Evolutionary conservation across 2,113 vertebrate species (phyloP), one percentile per base, ranked within the genome.

Genomic region (Nerophis ophidion): DNA sequence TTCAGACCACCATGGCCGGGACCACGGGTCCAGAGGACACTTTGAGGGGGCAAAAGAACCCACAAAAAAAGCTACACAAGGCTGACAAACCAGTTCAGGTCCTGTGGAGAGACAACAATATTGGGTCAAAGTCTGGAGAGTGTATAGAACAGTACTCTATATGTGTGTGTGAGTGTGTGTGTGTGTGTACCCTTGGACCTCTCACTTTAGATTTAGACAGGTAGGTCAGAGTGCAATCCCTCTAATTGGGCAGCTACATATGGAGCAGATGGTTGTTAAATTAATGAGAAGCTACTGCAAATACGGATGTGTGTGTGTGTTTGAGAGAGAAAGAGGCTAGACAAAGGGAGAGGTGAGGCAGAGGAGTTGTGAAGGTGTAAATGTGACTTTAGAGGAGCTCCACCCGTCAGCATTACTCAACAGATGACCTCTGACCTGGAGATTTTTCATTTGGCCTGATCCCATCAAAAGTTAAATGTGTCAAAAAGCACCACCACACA

Each of bases 191-290:
- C 13, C 58, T 68, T 72, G 16, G 58, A 48, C 19, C 19, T 60
- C 69, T 72, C 61, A 76, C 75, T 73, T 79, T 54, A 70, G 73
- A 85, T 82, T 47, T 79, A 65, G 79, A 85, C 79, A 87, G 80
- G 73, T 81, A 63, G 74, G 84, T 81, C 83, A 87, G 76, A 87
- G 84, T 66, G 75, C 69, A 65, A 56, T 48, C 57, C 63, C 72
- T 75, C 74, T 89, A 84, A 90, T 87, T 86, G 84, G 82, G 62
- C 76, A 61, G 59, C 63, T 80, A 65, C 77, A 79, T 76, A 72
- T 82, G 70, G 73, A 81, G 63, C 82, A 85, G 82, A 85, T 86
- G 86, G 84, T 54, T 36, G 63, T 26, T 67, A 65, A 70, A 77
- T 77, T 77, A 75, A 86, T 76, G 78, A 82, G 75, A 69, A 17